Percentiles rank a stretch among this genome's conserved stretches.
Evolutionary conservation across 2,888 invertebrate genomes (phyloP).

Genomic region (Drosophila mimetica): DNA sequence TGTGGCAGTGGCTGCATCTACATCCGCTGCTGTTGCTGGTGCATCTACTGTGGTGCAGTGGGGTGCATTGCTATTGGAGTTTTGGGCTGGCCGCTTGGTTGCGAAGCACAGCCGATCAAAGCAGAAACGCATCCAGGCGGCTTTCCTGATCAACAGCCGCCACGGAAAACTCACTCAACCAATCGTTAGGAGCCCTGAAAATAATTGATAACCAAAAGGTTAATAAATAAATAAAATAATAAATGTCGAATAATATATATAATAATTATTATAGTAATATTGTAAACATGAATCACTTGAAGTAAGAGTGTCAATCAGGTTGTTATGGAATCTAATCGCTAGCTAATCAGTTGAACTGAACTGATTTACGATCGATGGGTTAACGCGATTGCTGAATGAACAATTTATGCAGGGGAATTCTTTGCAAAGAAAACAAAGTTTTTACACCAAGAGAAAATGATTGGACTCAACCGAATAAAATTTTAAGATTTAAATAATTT

Average conservation of each 20-base stretch:
- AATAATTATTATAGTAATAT: neutral
- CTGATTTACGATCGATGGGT: slow-evolving; percentile 38
- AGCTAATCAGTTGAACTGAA: slow-evolving; percentile 35
- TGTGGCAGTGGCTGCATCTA: slow-evolving; percentile 32
- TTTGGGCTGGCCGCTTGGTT: slow-evolving; percentile 90
- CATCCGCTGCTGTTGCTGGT: slow-evolving; percentile 29
- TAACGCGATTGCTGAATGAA: slow-evolving; percentile 19
- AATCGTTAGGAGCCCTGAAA: slow-evolving; percentile 77
- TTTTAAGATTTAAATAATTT: too few relatives aligned
- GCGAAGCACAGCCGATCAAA: slow-evolving; percentile 96
- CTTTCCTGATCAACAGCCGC: slow-evolving; percentile 82
- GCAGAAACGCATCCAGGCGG: slow-evolving; percentile 95
- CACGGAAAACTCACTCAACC: slow-evolving; percentile 68
- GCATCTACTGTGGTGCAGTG: slow-evolving; percentile 37
- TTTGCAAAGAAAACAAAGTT: neutral
- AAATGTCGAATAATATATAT: neutral
- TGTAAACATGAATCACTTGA: slow-evolving; percentile 4
- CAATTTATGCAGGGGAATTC: neutral
- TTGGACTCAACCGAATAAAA: too few relatives aligned
- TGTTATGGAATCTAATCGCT: slow-evolving; percentile 35
- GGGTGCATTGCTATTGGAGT: slow-evolving; percentile 47
- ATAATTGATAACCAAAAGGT: slow-evolving; percentile 9
- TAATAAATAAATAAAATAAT: slow-evolving; percentile 26
- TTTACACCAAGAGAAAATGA: neutral
- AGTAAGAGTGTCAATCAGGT: slow-evolving; percentile 7